Evolutionary conservation across 2,797 vertebrate genomes (phyloP).

Genomic region (Esox masquinongy): DNA sequence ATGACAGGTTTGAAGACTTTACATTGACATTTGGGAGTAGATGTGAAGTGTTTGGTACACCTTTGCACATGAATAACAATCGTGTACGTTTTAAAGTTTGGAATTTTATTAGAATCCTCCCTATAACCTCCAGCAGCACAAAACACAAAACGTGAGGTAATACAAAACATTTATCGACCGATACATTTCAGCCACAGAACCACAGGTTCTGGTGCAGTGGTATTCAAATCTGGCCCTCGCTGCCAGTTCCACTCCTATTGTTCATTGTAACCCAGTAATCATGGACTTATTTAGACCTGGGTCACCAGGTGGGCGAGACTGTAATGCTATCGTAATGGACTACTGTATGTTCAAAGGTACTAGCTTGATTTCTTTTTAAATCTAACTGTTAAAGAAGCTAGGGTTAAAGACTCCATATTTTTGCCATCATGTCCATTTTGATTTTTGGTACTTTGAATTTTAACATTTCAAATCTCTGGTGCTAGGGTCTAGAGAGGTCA

Average conservation of each 20-base stretch:
- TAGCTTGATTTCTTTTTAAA: not conserved
- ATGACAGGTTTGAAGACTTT: conserved; percentile 17
- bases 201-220: too few species aligned
- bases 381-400: conserved; percentile 21
- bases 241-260: too few species aligned
- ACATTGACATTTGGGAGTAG: conserved; percentile 11
- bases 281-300: too few species aligned
- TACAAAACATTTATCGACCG: too few species aligned
- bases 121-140: too few species aligned
- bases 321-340: not conserved
- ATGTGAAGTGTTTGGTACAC: not conserved
- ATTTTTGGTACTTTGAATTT: conserved; percentile 8
- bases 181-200: too few species aligned
- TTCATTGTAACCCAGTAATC: too few species aligned
- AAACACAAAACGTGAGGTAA: too few species aligned
- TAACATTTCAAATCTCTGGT: not conserved
- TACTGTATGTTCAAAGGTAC: not conserved
- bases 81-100: not conserved
- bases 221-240: too few species aligned
- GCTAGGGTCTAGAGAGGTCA: not conserved
- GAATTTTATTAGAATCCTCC: too few species aligned
- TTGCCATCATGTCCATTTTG: not conserved
- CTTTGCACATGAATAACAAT: not conserved
- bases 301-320: too few species aligned
- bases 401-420: conserved; percentile 1